Base-by-base conservation (phyloP, 1,140 invertebrate species). In the Gonioctena quinquepunctata region DNA sequence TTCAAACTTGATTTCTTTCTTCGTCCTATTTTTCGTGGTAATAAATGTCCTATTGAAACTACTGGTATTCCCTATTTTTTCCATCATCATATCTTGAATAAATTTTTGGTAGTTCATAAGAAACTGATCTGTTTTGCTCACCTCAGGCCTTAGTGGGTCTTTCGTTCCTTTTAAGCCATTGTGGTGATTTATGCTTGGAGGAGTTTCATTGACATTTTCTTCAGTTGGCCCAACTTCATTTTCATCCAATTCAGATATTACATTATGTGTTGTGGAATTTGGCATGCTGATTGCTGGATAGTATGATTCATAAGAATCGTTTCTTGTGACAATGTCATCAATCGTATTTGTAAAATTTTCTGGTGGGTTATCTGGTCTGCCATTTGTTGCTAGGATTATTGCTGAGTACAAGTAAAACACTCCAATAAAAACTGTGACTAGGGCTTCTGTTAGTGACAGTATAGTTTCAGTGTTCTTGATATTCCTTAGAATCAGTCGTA, bases 381-480 rank as follows among this genome's bases (percentile, higher is more conserved):
- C 50, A 11, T 64, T 62, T 52, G 27, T 64, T 63, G 63, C 28
- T 25, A 70, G 18, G 18, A 67, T 27, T 6, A 67, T 50, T 13
- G 68, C 68, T 11, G 68, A 69, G 49, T 67, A 73, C 7, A 73
- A 27, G 49, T 73, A 73, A 27, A 70, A 69, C 16, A 68, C 59
- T 23, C 68, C 71, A 23, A 73, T 70, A 63, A 67, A 66, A 22
- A 73, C 42, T 8, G 71, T 68, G 11, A 70, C 64, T 52, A 70
- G 11, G 3, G 68, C 57, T 50, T 73, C 71, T 7, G 60, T 57
- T 33, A 73, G 57, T 5, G 68, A 49, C 23, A 25, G 18, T 3
- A 70, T 18, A 18, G 56, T 66, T 6, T 69, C 27, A 59, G 16
- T 62, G 33, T 67, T 42, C 6, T 42, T 56, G 13, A 48, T 61